Base-by-base conservation (phyloP, 1,140 invertebrate genomes). In the Phocides pigmalion region DNA sequence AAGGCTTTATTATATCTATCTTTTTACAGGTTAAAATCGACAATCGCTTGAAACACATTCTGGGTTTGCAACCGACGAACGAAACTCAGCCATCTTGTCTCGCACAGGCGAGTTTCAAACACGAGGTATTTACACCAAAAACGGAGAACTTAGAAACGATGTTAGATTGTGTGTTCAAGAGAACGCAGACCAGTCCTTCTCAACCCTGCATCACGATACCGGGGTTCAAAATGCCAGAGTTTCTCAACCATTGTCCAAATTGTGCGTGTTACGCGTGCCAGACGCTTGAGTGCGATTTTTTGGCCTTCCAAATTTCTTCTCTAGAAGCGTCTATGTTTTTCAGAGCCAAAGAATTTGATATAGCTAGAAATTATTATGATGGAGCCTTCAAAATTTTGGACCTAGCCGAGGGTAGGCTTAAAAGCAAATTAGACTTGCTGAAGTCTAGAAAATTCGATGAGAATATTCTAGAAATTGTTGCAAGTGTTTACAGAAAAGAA, bases 291-390 rank as follows among this genome's bases (percentile, higher is more conserved):
- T 70, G 68, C 16, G 56, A 59, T 0, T 62, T 87, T 0, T 15
- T 87, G 3, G 58, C 77, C 1, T 79, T 68, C 15, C 53, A 58
- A 0, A 74, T 72, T 0, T 51, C 50, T 0, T 64, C 67, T 0
- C 32, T 88, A 0, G 83, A 90, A 74, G 82, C 86, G 0, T 73
- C 76, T 0, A 74, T 74, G 62, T 88, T 84, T 51, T 87, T 77
- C 41, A 67, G 82, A 28, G 70, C 70, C 0, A 82, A 80, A 16
- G 83, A 89, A 25, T 42, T 46, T 8, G 61, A 74, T 3, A 85
- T 85, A 14, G 86, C 86, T 0, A 68, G 49, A 3, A 84, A 84
- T 66, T 89, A 90, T 28, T 89, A 82, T 53, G 62, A 76, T 4
- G 86, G 86, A 0, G 68, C 79, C 0, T 4, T 72, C 0, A 58